Base-by-base conservation (phyloP, 2,797 vertebrate species). In the Melanogrammus aeglefinus region DNA sequence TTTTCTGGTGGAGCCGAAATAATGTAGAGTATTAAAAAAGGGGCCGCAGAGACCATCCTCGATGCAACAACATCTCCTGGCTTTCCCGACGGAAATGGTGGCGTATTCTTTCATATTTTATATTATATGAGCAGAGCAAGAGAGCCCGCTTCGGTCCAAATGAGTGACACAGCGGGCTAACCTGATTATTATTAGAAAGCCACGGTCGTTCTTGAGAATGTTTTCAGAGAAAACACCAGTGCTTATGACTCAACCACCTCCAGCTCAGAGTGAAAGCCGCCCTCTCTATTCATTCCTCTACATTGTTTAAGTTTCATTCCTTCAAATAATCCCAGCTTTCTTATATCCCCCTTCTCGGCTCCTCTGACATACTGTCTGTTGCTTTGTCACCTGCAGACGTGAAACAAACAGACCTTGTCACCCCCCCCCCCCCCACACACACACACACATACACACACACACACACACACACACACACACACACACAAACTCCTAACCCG, bases 381-480 rank as follows among this genome's bases (percentile, higher is more conserved):
- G 79, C 82, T 83, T 90, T 90, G 90, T 93, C 92, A 94, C 92
- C 92, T 93, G 88, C 85, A 91, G 87, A 81, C 77, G 80, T 83
- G 84, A 93, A 94, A 94, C 92, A 95, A 94, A 92, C 85, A 90
- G 79, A 88, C 86, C 91, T 92, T 95, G 94, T 94, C 90, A 89
- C 86, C 77, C 83, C 84, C 51, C 51, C 18, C 51, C 4, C 51
- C 51, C 3, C 51, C n/a, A n/a, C n/a, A n/a, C n/a, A n/a, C n/a
- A n/a, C n/a, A n/a, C n/a, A n/a, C n/a, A n/a, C n/a, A n/a, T n/a
- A n/a, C n/a, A n/a, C n/a, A n/a, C n/a, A n/a, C n/a, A n/a, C n/a
- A 51, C 44, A 51, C 44, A 44, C 44, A 51, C 44, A 44, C 44
- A 51, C 14, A 16, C 13, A 16, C 44, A 16, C 44, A 16, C 44